These are phyloP conservation scores for Apodemus agrarius DNA, from an alignment of 2,797 vertebrate species.

Conservation along the genomic window DNA sequence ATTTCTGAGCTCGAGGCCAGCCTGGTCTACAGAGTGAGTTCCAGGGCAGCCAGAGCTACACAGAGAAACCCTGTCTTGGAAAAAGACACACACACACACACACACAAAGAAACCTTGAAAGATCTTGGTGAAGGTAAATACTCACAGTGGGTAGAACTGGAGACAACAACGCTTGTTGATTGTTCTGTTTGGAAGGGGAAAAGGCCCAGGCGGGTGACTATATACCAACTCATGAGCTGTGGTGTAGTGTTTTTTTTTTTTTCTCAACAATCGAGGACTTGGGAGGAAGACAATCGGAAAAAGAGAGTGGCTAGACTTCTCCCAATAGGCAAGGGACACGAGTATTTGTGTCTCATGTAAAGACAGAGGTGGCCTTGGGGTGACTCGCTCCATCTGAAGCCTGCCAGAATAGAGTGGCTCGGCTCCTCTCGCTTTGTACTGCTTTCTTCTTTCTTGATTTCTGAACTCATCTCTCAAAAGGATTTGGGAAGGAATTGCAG, in stretches of 20 bases:
- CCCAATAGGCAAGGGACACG: neutral
- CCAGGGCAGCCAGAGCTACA: too few species aligned
- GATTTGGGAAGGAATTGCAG: neutral
- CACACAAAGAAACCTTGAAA: neutral
- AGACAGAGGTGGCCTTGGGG: neutral
- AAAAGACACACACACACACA: too few species aligned
- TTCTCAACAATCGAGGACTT: neutral
- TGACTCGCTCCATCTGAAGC: neutral
- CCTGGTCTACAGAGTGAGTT: too few species aligned
- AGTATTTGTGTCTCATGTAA: neutral
- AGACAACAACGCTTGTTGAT: too few species aligned
- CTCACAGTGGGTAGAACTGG: neutral
- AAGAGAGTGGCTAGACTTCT: neutral
- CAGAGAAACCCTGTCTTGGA: too few species aligned
- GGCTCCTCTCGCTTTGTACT: neutral
- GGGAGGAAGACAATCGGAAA: neutral
- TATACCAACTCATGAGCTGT: neutral
- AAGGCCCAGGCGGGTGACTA: neutral
- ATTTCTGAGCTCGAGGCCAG: too few species aligned
- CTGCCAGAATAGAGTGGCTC: neutral
- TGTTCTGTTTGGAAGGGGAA: neutral
- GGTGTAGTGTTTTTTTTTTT: neutral
- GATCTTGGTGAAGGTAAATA: neutral
- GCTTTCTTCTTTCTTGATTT: neutral
- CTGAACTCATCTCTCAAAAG: neutral